These are phyloP conservation scores for Macroglossus sobrinus DNA, from an alignment of 2,113 vertebrate species.

Conservation along the genomic window DNA sequence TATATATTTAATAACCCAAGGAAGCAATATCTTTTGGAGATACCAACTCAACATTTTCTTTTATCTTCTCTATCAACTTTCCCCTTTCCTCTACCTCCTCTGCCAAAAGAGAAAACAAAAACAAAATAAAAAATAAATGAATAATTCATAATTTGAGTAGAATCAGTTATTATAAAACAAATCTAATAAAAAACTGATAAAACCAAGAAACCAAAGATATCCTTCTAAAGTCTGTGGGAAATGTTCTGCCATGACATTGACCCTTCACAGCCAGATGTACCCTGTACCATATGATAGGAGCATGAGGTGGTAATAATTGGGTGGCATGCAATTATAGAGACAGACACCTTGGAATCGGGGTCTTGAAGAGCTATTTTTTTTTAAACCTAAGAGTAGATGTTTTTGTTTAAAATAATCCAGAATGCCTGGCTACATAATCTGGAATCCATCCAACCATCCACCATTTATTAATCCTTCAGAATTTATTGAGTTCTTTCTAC, in stretches of 20 bases:
- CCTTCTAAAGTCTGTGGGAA: not conserved
- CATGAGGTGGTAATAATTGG: not conserved
- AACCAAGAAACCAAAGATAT: not conserved
- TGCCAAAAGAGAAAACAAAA: not conserved
- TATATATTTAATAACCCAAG: no score
- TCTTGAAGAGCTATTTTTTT: not conserved
- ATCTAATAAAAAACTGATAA: not conserved
- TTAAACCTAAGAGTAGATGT: not conserved
- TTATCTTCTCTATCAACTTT: not conserved
- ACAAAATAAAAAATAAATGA: not conserved
- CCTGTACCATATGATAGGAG: not conserved
- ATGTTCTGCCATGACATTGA: not conserved
- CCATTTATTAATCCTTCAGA: not conserved
- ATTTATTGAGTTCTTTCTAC: not conserved
- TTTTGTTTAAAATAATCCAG: constrained; percentile 4
- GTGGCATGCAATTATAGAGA: not conserved
- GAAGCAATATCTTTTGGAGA: no score
- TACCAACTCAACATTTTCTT: not conserved
- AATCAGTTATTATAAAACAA: not conserved
- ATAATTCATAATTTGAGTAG: not conserved
- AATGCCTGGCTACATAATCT: not conserved
- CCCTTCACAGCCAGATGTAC: not conserved
- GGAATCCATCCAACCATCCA: not conserved
- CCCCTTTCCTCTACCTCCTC: not conserved
- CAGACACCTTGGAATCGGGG: not conserved